Base-by-base conservation (phyloP, 2,888 invertebrate species). In the Operophtera brumata region DNA sequence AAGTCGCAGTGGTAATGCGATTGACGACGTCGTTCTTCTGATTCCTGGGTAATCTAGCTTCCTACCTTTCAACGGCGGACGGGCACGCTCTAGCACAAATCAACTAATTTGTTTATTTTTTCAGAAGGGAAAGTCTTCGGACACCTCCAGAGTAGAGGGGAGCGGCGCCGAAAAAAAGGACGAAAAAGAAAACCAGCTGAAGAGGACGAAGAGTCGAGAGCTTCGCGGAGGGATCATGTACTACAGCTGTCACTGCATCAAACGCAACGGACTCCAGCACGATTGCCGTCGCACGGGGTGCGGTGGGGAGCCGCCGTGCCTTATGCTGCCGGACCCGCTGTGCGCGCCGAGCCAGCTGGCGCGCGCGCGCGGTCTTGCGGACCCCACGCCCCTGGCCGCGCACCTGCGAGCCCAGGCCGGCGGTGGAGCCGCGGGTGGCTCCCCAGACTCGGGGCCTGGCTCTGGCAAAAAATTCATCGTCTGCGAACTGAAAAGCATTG, bases 211-310 rank as follows among this genome's bases (percentile, higher is more conserved):
- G 62, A 90, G 91, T 70, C 86, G 91, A 51, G 92, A 92, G 70
- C 75, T 92, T 59, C 85, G 92, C 30, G 91, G 89, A 54, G 91
- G 92, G 14, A 77, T 90, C 37, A 86, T 92, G 80, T 89, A 91
- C 69, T 88, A 89, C 54, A 91, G 92, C 62, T 92, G 92, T 68
- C 90, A 91, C 67, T 92, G 92, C 70, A 88, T 91, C 55, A 91
- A 91, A 64, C 89, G 92, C 52, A 92, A 92, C 64, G 92, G 92
- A 14, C 81, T 92, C 30, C 92, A 92, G 69, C 92, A 92, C 65
- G 89, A 91, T 57, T 92, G 92, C 70, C 89, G 91, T 28, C 84
- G 92, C 30, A 87, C 87, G 1, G 90, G 88, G 28, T 91, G 92
- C 62, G 87, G 89, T 46, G 91, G 91, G 7, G 84, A 90, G 57